Evolutionary conservation across 1,140 invertebrate genomes (phyloP), one percentile per base, ranked within the genome.

Genomic region (Macrostomum lignano): DNA sequence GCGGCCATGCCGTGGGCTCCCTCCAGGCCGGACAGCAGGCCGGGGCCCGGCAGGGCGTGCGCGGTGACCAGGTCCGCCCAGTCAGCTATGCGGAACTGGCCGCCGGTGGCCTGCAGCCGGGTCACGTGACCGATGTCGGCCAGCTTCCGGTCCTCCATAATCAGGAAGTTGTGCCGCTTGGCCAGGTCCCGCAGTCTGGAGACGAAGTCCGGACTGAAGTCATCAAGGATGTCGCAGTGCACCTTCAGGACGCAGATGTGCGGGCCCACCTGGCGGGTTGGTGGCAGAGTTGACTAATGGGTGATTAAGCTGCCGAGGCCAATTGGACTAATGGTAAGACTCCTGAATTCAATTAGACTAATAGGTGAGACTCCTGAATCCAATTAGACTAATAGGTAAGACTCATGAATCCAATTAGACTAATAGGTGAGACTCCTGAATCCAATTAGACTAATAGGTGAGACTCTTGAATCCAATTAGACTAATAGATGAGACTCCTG

Each of bases 131-230:
- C 86, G 55, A 94, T 94, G 59, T 96, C 86, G 20, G 71, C 76
- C 62, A 81, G 88, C 58, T 94, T 96, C 67, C 67, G 68, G 48
- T 96, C 86, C 61, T 94, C 88, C 65, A 94, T 71, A 13, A 96
- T 61, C 3, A 94, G 42, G 51, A 96, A 94, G 36, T 81, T 69
- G 43, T 76, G 53, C 6, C 3, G 20, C 11, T 32, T 32, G 4
- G 31, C n/a, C 5, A 32, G 5, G 4, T 19, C 13, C 13, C 13
- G 13, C 13, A 32, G 13, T 21, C 23, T 15, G 6, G 3, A 14
- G 9, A 32, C 17, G 6, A 15, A 32, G 3, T 19, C 6, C 7
- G 13, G 11, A 21, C 23, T n/a, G 24, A 32, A 32, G n/a, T 32
- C 31, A 15, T 21, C n/a, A 32, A 32, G 13, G n/a, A 32, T 21